Evolutionary conservation across 2,888 invertebrate genomes (phyloP), one percentile per base, ranked within the genome.

Genomic region (Drosophila setosimentum): DNA sequence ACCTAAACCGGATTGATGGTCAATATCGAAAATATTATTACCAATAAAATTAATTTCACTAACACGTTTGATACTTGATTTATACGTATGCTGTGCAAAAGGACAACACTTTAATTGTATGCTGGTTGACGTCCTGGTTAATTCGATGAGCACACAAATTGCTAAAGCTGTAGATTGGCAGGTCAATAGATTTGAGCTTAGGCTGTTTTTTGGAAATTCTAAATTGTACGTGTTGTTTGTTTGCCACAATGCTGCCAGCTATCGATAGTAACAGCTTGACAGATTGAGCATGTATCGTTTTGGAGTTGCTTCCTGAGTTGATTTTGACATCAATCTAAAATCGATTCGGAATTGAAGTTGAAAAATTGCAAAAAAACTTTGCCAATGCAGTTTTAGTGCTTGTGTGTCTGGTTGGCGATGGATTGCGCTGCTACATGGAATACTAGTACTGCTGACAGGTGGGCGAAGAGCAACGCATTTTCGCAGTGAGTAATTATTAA

Each of bases 271-370:
- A 1, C 13, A 45, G 21, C 45, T 13, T 21, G 13, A 45, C 13
- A 45, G 45, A 45, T 45, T 45, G 13, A 13, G 45, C 18, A 55
- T 68, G 76, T 80, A 67, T 80, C 76, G 53, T 70, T 79, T 79
- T 63, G 45, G 53, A 57, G 70, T 62, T 29, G 58, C 42, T 67
- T 67, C 66, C 62, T 29, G 21, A 57, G 69, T 76, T 63, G 69
- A 59, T 61, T 70, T 53, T 55, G 49, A 24, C 35, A 40, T 54
- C 30, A 58, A 54, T 50, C n/a, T 37, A n/a, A 27, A 33, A 73
- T 74, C 50, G 57, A 42, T n/a, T 66, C 37, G 27, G 2, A 45
- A 13, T 35, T 48, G 24, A 13, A 48, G 37, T 16, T 53, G 3
- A 18, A 3, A n/a, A n/a, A 24, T 30, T 35, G 33, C 21, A 18